Evolutionary conservation across 2,113 vertebrate genomes (phyloP).

Genomic region (Okapia johnstoni): DNA sequence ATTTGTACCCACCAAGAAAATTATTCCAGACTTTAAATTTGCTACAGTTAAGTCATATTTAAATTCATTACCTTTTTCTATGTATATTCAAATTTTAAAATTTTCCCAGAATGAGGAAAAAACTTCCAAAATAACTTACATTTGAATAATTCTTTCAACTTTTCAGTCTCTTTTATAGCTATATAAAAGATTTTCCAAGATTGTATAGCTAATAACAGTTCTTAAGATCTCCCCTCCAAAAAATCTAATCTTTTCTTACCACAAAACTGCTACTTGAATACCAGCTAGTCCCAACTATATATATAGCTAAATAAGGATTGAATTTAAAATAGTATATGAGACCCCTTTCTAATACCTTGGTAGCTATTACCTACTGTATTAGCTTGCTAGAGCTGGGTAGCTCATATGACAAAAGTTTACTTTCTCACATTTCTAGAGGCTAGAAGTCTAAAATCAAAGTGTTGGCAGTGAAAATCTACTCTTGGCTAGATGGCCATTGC

Average conservation of each 20-base stretch:
- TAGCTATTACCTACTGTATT: neutral
- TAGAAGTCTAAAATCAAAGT: neutral
- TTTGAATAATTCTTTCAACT: neutral
- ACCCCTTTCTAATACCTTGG: neutral
- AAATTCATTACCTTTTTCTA: conserved; percentile 29
- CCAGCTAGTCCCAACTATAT: neutral
- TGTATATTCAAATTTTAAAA: neutral
- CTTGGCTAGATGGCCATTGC: neutral
- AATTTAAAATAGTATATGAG: neutral
- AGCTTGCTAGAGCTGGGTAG: neutral
- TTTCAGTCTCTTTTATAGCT: neutral
- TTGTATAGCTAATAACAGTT: neutral
- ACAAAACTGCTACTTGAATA: neutral
- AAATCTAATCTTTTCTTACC: neutral
- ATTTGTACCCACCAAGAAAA: conserved; percentile 17
- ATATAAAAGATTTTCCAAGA: neutral
- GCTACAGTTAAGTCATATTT: conserved; percentile 13
- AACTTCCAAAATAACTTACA: neutral
- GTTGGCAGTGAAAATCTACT: neutral
- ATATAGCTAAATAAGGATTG: neutral
- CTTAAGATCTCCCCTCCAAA: neutral
- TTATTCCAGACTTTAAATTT: conserved; percentile 49
- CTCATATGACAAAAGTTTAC: neutral
- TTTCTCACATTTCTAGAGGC: neutral
- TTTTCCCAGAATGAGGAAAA: neutral